phyloP scores from a whole-genome alignment of 2,888 invertebrate species.

The Coleophora flavipennella region DNA sequence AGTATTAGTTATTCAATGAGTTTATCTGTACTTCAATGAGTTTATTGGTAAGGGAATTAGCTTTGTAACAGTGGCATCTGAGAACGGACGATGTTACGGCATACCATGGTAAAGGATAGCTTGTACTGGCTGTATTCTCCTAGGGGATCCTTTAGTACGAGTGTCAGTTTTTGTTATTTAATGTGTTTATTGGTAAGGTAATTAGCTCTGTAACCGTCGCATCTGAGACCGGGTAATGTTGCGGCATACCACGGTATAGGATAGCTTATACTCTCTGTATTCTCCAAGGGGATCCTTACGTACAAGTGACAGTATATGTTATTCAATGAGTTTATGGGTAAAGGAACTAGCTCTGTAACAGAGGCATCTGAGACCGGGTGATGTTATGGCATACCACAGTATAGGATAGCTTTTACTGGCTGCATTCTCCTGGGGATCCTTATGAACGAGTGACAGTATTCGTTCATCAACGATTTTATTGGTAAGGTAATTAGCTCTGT shows the following conservation, averaged over 20 bases:
- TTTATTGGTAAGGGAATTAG: constrained; percentile 29
- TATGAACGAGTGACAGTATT: constrained; percentile 37
- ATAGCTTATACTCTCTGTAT: constrained; percentile 32
- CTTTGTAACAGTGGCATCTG: constrained; percentile 32
- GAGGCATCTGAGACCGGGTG: constrained; percentile 41
- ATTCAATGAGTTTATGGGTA: constrained; percentile 41
- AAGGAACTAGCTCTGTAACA: constrained; percentile 18
- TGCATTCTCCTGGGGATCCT: constrained; percentile 39
- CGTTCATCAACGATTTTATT: constrained; percentile 32
- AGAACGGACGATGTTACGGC: constrained; percentile 43
- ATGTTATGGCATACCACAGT: constrained; percentile 37
- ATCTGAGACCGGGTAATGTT: no score
- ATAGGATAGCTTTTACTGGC: constrained; percentile 34
- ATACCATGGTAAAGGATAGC: constrained; percentile 29
- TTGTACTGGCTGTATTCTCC: constrained; percentile 35
- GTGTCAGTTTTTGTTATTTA: constrained; percentile 35
- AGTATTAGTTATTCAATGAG: constrained; percentile 31
- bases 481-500: constrained; percentile 24
- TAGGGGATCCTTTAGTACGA: constrained; percentile 43
- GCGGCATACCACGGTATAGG: constrained; percentile 33
- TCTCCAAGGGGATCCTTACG: constrained; percentile 43
- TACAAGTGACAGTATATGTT: constrained; percentile 39
- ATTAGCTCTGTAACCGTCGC: no score
- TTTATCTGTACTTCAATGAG: no score
- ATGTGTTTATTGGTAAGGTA: no score